Evolutionary conservation across 1,140 invertebrate species (phyloP).

Genomic region (Orchesella cincta): DNA sequence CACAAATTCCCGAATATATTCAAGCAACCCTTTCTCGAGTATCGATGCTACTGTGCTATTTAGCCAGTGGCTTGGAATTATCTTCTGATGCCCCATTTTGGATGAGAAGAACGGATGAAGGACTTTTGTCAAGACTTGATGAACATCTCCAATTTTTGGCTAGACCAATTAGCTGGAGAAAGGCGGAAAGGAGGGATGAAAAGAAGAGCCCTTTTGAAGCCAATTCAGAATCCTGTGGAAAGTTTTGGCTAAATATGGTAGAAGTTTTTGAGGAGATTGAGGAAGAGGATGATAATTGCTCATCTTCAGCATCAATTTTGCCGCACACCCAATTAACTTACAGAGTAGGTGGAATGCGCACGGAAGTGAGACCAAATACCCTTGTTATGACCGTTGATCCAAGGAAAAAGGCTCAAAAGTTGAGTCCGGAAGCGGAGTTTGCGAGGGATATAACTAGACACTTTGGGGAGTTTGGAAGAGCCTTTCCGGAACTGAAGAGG

Average conservation of each 20-base stretch:
- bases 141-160: conserved; percentile 41
- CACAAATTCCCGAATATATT: conserved; percentile 26
- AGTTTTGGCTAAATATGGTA: conserved; percentile 37
- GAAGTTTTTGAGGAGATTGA: conserved; percentile 42
- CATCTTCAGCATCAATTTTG: neutral
- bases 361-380: conserved; percentile 29
- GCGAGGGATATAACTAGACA: conserved; percentile 33
- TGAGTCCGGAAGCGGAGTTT: conserved; percentile 24
- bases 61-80: conserved; percentile 38
- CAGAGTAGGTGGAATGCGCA: conserved; percentile 33
- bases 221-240: neutral
- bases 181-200: neutral
- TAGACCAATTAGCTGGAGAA: conserved; percentile 22
- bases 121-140: conserved; percentile 29
- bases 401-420: neutral
- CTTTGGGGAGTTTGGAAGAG: conserved; percentile 35
- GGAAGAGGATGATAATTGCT: conserved; percentile 27
- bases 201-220: neutral
- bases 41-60: conserved; percentile 29
- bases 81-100: conserved; percentile 32
- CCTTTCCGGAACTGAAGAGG: conserved; percentile 38
- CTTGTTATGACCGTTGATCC: conserved; percentile 26
- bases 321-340: conserved; percentile 1
- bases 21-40: conserved; percentile 20
- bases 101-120: conserved; percentile 31